phyloP scores from a whole-genome alignment of 2,113 vertebrate species.

The Eolophus roseicapilla region DNA sequence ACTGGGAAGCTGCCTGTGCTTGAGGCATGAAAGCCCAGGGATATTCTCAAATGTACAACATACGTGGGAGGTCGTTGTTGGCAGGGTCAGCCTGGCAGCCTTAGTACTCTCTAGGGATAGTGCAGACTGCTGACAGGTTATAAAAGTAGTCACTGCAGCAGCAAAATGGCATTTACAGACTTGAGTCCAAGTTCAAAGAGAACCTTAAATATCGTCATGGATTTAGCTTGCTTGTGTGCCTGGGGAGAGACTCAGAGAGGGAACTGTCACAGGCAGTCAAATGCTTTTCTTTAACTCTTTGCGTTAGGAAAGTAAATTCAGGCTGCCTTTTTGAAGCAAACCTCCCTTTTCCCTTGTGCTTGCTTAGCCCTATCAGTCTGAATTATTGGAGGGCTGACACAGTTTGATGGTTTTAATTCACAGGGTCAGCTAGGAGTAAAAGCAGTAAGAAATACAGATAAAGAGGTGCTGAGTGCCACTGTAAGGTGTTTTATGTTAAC shows the following conservation, averaged over 20 bases:
- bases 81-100: not conserved
- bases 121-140: not conserved
- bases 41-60: not conserved
- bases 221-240: not conserved
- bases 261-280: not conserved
- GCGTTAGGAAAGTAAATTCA: not conserved
- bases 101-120: not conserved
- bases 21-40: rapidly evolving
- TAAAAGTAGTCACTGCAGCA: not conserved
- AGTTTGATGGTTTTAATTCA: not conserved
- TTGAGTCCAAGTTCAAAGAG: conserved; percentile 9
- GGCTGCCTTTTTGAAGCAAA: not conserved
- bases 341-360: not conserved
- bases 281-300: not conserved
- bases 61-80: rapidly evolving
- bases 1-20: not conserved
- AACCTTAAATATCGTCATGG: not conserved
- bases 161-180: not conserved
- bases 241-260: not conserved
- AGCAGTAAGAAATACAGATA: not conserved
- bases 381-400: not conserved
- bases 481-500: not conserved
- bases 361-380: not conserved
- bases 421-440: not conserved
- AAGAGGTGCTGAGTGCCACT: not conserved